Evolutionary conservation across 2,113 vertebrate species (phyloP).

Genomic region (Etheostoma cragini): DNA sequence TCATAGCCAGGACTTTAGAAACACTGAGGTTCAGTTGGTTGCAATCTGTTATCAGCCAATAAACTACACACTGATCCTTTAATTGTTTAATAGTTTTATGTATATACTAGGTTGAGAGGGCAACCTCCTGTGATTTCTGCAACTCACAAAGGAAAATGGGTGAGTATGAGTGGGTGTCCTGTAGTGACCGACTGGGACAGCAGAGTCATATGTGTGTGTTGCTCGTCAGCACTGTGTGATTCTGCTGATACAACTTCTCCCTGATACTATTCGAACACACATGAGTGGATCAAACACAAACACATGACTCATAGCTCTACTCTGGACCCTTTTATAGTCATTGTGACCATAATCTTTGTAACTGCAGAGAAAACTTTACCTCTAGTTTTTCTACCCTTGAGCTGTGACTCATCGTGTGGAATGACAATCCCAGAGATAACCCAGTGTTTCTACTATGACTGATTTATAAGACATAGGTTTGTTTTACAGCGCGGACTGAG

Average conservation of each 20-base stretch:
- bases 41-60: no score
- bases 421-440: constrained; percentile 41
- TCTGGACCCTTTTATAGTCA: constrained; percentile 38
- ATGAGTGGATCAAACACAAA: constrained; percentile 19
- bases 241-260: constrained; percentile 66
- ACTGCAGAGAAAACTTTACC: neutral
- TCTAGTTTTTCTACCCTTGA: constrained; percentile 17
- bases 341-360: neutral
- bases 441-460: constrained; percentile 22
- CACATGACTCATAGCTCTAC: constrained; percentile 48
- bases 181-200: constrained; percentile 13
- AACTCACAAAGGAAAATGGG: constrained; percentile 6
- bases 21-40: no score
- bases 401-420: constrained; percentile 45
- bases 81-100: no score
- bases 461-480: constrained; percentile 35
- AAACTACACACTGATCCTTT: no score
- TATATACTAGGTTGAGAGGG: neutral
- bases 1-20: neutral
- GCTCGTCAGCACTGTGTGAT: constrained; percentile 51
- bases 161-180: constrained; percentile 10
- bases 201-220: constrained; percentile 48
- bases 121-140: neutral
- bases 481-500: constrained; percentile 26
- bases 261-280: constrained; percentile 39